Percentiles rank a stretch among this genome's conserved stretches.
phyloP scores from a whole-genome alignment of 2,888 invertebrate species.

The Pheosia gnoma region DNA sequence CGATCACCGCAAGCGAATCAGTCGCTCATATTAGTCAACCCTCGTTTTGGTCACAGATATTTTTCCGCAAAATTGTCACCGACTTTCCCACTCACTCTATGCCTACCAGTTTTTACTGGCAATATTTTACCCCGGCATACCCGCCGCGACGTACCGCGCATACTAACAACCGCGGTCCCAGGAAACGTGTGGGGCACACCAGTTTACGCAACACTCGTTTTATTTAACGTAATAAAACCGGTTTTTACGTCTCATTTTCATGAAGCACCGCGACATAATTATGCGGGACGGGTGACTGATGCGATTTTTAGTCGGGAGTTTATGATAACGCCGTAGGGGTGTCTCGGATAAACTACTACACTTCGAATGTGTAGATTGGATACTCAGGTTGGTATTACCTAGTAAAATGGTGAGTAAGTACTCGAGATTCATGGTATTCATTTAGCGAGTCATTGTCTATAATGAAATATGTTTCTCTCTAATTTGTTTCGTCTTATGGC shows the following conservation, averaged over 20 bases:
- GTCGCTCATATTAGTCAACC: too few relatives aligned
- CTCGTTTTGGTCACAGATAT: too few relatives aligned
- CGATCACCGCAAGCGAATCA: too few relatives aligned
- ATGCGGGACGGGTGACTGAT: slow-evolving; percentile 58
- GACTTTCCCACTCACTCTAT: background rate
- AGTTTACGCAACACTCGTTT: slow-evolving; percentile 48
- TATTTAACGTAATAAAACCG: slow-evolving; percentile 54
- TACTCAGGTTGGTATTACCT: too few relatives aligned
- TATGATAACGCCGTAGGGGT: slow-evolving; percentile 49
- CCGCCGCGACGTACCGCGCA: slow-evolving; percentile 32
- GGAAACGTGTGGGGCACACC: slow-evolving; percentile 42
- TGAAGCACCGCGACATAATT: slow-evolving; percentile 69
- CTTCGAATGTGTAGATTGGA: background rate
- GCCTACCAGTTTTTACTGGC: background rate
- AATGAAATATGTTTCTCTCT: too few relatives aligned
- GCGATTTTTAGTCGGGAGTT: slow-evolving; percentile 71
- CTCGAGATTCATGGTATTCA: too few relatives aligned
- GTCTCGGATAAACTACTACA: background rate
- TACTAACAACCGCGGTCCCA: slow-evolving; percentile 44
- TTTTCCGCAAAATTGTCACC: background rate
- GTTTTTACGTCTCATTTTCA: slow-evolving; percentile 69
- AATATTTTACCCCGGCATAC: slow-evolving; percentile 12
- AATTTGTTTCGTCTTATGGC: too few relatives aligned
- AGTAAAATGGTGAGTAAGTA: too few relatives aligned
- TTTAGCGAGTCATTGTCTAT: too few relatives aligned